Evolutionary conservation across 2,797 vertebrate genomes (phyloP).

Genomic region (Eidolon dupreanum): DNA sequence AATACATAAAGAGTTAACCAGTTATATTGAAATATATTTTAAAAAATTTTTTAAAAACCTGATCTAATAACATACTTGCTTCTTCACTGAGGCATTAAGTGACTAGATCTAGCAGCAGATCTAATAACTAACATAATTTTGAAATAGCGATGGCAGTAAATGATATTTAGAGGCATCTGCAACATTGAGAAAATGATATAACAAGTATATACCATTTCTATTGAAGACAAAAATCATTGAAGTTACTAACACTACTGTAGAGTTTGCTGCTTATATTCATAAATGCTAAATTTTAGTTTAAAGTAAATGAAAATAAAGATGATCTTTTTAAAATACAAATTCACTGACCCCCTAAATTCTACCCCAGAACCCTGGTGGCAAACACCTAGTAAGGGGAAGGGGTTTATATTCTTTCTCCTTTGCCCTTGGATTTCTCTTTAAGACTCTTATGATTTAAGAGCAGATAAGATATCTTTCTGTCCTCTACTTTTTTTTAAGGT

Average conservation of each 20-base stretch:
- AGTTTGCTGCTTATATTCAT: not conserved
- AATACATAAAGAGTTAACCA: not conserved
- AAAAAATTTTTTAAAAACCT: not conserved
- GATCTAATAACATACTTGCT: not conserved
- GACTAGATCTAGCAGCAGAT: not conserved
- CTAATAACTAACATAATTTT: not conserved
- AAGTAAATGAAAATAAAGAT: constrained; percentile 43
- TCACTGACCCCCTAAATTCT: not conserved
- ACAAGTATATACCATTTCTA: not conserved
- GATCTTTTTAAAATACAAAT: not conserved
- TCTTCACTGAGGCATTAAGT: not conserved
- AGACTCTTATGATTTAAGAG: not conserved
- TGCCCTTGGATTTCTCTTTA: not conserved
- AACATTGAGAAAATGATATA: not conserved
- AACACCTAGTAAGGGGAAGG: not conserved
- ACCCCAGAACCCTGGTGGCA: not conserved
- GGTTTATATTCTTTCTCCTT: not conserved
- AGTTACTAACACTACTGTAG: not conserved
- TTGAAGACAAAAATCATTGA: not conserved
- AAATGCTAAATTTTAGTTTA: not conserved
- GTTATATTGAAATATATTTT: constrained; percentile 35
- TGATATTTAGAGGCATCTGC: not conserved
- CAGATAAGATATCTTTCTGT: not conserved
- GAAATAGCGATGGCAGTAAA: not conserved
- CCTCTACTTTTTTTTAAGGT: not conserved